These are phyloP conservation scores for Eumerus sabulonum DNA, from an alignment of 2,888 invertebrate species.

Conservation along the genomic window DNA sequence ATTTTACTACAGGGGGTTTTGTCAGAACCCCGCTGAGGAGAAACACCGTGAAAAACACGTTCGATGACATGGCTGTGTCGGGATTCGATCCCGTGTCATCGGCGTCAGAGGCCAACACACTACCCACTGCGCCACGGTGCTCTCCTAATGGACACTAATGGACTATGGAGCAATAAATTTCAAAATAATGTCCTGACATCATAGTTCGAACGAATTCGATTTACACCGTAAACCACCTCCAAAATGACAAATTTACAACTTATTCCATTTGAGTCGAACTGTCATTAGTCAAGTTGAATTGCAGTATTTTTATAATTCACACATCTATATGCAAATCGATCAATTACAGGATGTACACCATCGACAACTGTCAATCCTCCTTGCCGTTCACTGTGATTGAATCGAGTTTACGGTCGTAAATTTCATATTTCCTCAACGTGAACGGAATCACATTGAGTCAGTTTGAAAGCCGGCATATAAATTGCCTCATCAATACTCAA, in stretches of 20 bases:
- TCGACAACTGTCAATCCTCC: conserved; percentile 44
- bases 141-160: too few relatives aligned
- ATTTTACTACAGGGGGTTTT: too few relatives aligned
- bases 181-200: too few relatives aligned
- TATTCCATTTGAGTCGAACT: conserved; percentile 19
- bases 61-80: too few relatives aligned
- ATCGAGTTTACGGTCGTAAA: conserved; percentile 8
- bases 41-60: too few relatives aligned
- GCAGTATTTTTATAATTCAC: conserved; percentile 41
- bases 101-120: too few relatives aligned
- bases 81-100: too few relatives aligned
- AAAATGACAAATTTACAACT: conserved; percentile 36
- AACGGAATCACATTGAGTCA: conserved; percentile 11
- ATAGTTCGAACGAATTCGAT: conserved; percentile 14
- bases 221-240: conserved; percentile 28
- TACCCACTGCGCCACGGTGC: too few relatives aligned
- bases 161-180: too few relatives aligned
- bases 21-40: too few relatives aligned
- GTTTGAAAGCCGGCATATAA: conserved; percentile 44
- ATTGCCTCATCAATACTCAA: conserved; percentile 60
- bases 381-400: conserved; percentile 1
- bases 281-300: conserved; percentile 9
- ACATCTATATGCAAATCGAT: conserved; percentile 48
- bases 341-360: conserved; percentile 35
- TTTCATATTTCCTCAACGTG: conserved; percentile 10